Percentiles rank a stretch among this genome's conserved stretches.
Evolutionary conservation across 2,888 invertebrate genomes (phyloP).

Genomic region (Anthrax anthrax): DNA sequence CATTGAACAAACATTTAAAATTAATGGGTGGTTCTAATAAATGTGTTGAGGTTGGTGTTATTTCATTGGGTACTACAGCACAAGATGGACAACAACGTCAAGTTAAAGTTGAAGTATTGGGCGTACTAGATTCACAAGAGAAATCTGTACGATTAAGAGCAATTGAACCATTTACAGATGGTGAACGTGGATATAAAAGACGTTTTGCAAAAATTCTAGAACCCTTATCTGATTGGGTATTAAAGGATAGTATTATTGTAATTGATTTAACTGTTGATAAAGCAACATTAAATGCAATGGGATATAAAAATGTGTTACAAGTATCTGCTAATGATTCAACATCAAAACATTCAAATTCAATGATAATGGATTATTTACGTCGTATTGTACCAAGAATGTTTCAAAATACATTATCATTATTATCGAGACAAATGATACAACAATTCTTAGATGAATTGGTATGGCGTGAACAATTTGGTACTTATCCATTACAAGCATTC

Average conservation of each 20-base stretch:
- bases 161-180: conserved; percentile 66
- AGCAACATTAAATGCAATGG: conserved; percentile 59
- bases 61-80: conserved; percentile 74
- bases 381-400: conserved; percentile 82
- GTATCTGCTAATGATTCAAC: conserved; percentile 33
- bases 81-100: conserved; percentile 61
- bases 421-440: conserved; percentile 75
- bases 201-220: conserved; percentile 72
- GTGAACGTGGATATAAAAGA: conserved; percentile 63
- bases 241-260: conserved; percentile 58
- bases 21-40: conserved; percentile 57
- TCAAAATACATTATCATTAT: conserved; percentile 67
- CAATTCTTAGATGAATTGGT: conserved; percentile 80
- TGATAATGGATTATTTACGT: conserved; percentile 76
- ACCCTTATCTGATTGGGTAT: conserved; percentile 64
- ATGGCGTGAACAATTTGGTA: conserved; percentile 77
- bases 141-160: conserved; percentile 64
- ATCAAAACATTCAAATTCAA: conserved; percentile 48
- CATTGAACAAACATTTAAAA: conserved; percentile 60
- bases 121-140: conserved; percentile 60
- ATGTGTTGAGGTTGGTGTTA: conserved; percentile 67
- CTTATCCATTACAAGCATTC: conserved; percentile 61
- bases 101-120: conserved; percentile 78
- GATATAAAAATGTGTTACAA: conserved; percentile 63
- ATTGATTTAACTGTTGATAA: conserved; percentile 78